Evolutionary conservation across 2,797 vertebrate species (phyloP), one percentile per base, ranked within the genome.

Genomic region (Chaetodon trifasciatus): DNA sequence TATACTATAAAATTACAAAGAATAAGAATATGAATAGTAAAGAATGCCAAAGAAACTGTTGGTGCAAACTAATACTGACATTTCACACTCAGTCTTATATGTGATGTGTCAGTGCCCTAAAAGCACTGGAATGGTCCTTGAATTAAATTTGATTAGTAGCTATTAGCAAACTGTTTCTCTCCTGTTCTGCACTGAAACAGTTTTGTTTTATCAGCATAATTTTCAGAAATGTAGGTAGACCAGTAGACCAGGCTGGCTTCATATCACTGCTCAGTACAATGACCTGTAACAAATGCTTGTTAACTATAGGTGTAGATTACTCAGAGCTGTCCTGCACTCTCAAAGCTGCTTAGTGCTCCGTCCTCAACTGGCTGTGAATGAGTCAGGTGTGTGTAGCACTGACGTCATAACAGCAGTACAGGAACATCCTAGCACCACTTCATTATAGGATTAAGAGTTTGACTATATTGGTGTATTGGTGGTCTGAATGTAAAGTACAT

Each of bases 381-480:
- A 83, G 64, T 53, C 17, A 40, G 65, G 39, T 39, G 66, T 67
- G 42, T 37, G 75, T 57, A 76, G 74, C 73, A 7, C 66, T 91
- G 81, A 94, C 82, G 85, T 93, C 88, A 91, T 60, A 49, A 39
- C 49, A 68, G 77, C 82, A 79, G 70, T 37, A 47, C n/a, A 24
- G 77, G 93, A 94, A 94, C 93, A 95, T 94, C 94, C 88, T 93
- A 87, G 86, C 89, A 88, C 88, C 37, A 90, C 80, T 93, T 88
- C 58, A 32, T 93, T 86, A 94, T 61, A 74, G 90, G 94, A 94
- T 94, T 94, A 93, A 39, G 19, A 79, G 39, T 79, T 8, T 74
- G 64, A 61, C 57, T 83, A 56, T 74, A 71, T 56, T 24, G 32
- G 66, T 77, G 60, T 57, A n/a, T 76, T 53, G 23, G 46, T 65